phyloP scores from a whole-genome alignment of 2,113 vertebrate genomes.

The Origma solitaria region DNA sequence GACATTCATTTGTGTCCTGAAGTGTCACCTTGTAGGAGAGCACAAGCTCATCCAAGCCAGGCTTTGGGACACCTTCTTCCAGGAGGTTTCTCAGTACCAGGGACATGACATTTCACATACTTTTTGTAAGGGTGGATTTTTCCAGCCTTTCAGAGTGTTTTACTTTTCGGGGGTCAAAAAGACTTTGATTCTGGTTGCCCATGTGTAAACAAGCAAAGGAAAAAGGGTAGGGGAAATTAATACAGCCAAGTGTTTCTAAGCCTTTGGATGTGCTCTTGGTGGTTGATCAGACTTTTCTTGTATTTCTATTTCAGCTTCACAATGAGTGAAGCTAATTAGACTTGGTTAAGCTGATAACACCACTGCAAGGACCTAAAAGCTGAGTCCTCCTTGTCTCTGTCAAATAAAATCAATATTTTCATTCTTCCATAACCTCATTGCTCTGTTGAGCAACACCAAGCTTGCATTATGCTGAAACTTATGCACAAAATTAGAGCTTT shows the following conservation, averaged over 20 bases:
- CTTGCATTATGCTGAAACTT: background rate
- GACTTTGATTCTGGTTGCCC: background rate
- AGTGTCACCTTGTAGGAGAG: background rate
- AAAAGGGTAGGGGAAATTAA: background rate
- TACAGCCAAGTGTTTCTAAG: background rate
- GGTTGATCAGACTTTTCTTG: background rate
- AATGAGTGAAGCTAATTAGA: background rate
- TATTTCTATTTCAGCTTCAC: background rate
- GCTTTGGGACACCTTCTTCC: accelerated
- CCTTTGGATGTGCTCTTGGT: background rate
- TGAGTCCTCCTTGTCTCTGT: slow-evolving; percentile 1
- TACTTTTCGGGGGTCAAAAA: background rate
- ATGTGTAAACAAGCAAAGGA: background rate
- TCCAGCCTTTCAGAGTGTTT: background rate
- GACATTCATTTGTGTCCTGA: background rate
- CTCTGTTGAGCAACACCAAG: slow-evolving; percentile 1
- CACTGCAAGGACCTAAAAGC: background rate
- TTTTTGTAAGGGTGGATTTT: background rate
- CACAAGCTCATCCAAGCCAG: background rate
- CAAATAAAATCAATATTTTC: slow-evolving; percentile 31
- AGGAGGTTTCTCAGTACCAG: background rate
- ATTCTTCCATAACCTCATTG: slow-evolving; percentile 22
- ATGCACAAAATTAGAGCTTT: slow-evolving; percentile 25
- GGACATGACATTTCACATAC: background rate
- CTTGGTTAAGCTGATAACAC: slow-evolving; percentile 13